phyloP scores from a whole-genome alignment of 2,888 invertebrate genomes.

The Callosobruchus maculatus region DNA sequence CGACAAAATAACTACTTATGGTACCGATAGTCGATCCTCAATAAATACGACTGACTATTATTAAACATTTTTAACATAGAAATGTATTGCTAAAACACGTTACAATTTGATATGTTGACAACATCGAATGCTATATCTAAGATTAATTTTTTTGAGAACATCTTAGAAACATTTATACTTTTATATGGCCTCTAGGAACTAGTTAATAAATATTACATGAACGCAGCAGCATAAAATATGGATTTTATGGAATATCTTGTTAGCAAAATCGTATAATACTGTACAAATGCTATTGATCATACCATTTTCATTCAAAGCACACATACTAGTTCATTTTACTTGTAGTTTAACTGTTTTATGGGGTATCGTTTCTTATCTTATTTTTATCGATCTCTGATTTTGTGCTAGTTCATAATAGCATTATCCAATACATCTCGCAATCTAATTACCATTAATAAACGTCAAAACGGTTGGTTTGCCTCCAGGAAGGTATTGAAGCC shows the following conservation, averaged over 20 bases:
- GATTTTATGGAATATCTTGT: slow-evolving; percentile 33
- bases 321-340: not conserved
- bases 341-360: not conserved
- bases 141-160: slow-evolving; percentile 24
- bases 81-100: slow-evolving; percentile 28
- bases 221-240: slow-evolving; percentile 19
- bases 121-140: slow-evolving; percentile 41
- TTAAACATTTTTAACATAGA: not conserved
- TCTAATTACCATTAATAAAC: too few species aligned
- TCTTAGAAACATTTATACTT: slow-evolving; percentile 37
- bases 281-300: slow-evolving; percentile 36
- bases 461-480: too few species aligned
- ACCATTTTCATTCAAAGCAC: not conserved
- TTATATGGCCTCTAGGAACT: slow-evolving; percentile 44
- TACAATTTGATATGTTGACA: slow-evolving; percentile 46
- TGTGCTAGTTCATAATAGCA: too few species aligned
- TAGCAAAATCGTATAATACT: slow-evolving; percentile 42
- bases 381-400: not conserved
- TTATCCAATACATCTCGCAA: too few species aligned
- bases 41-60: not conserved
- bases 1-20: not conserved
- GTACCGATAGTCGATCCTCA: not conserved
- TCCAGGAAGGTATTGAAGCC: too few species aligned
- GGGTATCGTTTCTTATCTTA: not conserved
- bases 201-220: slow-evolving; percentile 33